Evolutionary conservation across 2,797 vertebrate species (phyloP).

Genomic region (Intellagama lesueurii): DNA sequence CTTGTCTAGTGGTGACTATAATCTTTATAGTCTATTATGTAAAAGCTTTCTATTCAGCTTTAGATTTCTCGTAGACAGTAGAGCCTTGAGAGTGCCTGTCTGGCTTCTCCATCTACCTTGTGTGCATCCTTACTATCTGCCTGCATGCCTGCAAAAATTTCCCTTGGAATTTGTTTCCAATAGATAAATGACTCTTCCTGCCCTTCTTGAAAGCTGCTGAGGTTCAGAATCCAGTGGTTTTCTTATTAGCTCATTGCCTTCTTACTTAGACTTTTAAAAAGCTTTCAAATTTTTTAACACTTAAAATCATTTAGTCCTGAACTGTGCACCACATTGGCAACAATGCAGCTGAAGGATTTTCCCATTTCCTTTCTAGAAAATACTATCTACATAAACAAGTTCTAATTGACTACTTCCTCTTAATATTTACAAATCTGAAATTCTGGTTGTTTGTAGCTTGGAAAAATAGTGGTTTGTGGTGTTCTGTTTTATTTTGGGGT

Average conservation of each 20-base stretch:
- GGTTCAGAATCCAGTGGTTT: too few relatives aligned
- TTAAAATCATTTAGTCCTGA: neutral
- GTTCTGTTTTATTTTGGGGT: too few relatives aligned
- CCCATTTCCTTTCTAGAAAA: neutral
- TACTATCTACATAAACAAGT: neutral
- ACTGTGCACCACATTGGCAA: neutral
- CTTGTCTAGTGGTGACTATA: neutral
- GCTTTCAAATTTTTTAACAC: neutral
- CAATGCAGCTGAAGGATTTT: neutral
- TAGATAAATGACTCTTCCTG: neutral
- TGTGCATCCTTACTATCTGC: neutral
- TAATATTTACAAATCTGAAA: neutral
- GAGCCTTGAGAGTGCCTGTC: neutral
- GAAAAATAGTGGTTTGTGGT: too few relatives aligned
- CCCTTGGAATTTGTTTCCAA: too few relatives aligned
- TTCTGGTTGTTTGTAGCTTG: neutral
- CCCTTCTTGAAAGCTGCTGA: neutral
- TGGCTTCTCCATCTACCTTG: neutral
- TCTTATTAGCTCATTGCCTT: neutral
- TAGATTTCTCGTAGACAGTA: neutral
- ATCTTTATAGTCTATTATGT: neutral
- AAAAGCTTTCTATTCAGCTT: neutral
- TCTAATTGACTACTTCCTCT: neutral
- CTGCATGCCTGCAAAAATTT: neutral
- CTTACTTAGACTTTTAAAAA: neutral